A percentile compares a stretch with the other conserved stretches of the same genome.
phyloP scores from a whole-genome alignment of 2,888 invertebrate species.

The Rhagophthalmus giganteus region DNA sequence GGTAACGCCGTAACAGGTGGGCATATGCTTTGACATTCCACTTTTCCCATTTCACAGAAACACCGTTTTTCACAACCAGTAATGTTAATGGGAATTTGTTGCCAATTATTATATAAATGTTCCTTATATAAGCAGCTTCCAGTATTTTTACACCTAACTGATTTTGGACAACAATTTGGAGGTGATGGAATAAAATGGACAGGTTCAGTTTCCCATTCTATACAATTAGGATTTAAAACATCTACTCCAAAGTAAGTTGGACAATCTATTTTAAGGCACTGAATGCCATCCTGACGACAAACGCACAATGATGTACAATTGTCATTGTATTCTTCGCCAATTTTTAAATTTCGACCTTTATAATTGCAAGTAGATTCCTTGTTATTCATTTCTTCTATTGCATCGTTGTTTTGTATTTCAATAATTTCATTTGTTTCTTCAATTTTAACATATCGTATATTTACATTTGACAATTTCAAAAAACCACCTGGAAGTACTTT shows the following conservation, averaged over 20 bases:
- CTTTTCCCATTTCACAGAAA: slow-evolving; percentile 84
- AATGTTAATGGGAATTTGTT: slow-evolving; percentile 75
- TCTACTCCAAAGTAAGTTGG: slow-evolving; percentile 85
- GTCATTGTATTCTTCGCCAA: slow-evolving; percentile 78
- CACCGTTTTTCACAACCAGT: slow-evolving; percentile 86
- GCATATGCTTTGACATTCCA: slow-evolving; percentile 83
- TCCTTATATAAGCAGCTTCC: slow-evolving; percentile 80
- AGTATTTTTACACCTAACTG: slow-evolving; percentile 77
- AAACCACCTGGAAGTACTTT: slow-evolving; percentile 49
- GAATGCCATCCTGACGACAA: slow-evolving; percentile 70
- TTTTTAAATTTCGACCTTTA: slow-evolving; percentile 46
- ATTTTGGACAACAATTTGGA: slow-evolving; percentile 81
- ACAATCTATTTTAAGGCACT: slow-evolving; percentile 81
- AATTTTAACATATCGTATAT: slow-evolving; percentile 46
- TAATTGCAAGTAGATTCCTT: slow-evolving; percentile 44
- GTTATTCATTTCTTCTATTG: not conserved
- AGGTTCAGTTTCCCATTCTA: slow-evolving; percentile 84
- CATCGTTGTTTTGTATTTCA: slow-evolving; percentile 37
- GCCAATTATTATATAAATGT: slow-evolving; percentile 72
- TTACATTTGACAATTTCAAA: slow-evolving; percentile 40
- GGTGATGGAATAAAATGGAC: slow-evolving; percentile 69
- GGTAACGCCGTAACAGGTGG: slow-evolving; percentile 76
- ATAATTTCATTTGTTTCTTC: slow-evolving; percentile 49
- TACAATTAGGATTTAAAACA: slow-evolving; percentile 78
- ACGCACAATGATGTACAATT: slow-evolving; percentile 79